Conservation (phyloP, 1,140 invertebrate species). For the Heliconius eleuchia region DNA sequence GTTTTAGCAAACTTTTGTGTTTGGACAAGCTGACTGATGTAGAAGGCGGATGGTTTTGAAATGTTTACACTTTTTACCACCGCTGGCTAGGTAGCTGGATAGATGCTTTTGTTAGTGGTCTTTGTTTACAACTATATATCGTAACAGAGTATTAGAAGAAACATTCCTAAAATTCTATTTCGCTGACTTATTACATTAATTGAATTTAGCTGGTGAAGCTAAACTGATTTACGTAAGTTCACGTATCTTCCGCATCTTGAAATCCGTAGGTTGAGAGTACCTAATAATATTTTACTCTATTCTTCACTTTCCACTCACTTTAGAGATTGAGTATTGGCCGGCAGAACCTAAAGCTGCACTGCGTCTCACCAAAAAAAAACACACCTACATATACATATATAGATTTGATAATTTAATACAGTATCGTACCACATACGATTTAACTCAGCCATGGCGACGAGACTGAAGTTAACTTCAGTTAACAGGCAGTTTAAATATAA, state of each 20-base stretch:
- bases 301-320: background rate
- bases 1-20: conserved; percentile 53
- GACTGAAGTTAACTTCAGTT: too few relatives aligned
- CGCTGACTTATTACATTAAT: background rate
- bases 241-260: background rate
- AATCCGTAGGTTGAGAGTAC: background rate
- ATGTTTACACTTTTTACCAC: conserved; percentile 55
- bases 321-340: background rate
- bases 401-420: too few relatives aligned
- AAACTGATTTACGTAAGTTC: background rate
- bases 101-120: conserved; percentile 31
- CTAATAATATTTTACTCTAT: background rate
- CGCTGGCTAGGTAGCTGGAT: conserved; percentile 27
- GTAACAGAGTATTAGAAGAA: conserved; percentile 13
- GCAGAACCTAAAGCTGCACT: background rate
- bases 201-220: background rate
- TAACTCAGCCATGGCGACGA: background rate
- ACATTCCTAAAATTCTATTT: background rate
- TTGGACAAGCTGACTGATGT: conserved; percentile 61
- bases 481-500: too few relatives aligned
- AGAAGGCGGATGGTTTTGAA: conserved; percentile 51
- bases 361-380: background rate
- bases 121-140: conserved; percentile 2
- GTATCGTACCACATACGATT: background rate
- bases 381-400: background rate